phyloP scores from a whole-genome alignment of 30 jellyfish, hydroid and myxozoan genomes.

The Cassiopea andromeda region DNA sequence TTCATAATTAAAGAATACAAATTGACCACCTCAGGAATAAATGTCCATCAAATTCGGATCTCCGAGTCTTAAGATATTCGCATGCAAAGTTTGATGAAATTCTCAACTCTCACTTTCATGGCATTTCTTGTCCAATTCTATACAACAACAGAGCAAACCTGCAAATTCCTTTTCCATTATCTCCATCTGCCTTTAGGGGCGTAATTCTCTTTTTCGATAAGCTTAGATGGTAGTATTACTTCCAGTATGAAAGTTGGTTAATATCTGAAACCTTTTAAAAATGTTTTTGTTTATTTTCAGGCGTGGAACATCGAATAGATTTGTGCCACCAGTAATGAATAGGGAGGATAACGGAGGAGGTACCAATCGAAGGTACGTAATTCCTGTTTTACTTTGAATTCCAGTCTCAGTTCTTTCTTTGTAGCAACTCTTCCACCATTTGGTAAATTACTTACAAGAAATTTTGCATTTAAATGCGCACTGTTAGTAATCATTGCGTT shows the following conservation, averaged over 20 bases:
- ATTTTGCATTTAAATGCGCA: too few relatives aligned
- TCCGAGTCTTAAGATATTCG: not conserved
- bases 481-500: too few relatives aligned
- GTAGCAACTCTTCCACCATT: too few relatives aligned
- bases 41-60: not conserved
- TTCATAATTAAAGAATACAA: not conserved
- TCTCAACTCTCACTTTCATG: not conserved
- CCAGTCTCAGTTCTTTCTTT: too few relatives aligned
- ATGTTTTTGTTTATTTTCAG: not conserved
- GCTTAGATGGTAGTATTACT: too few relatives aligned
- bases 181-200: not conserved
- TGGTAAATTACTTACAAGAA: too few relatives aligned
- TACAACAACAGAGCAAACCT: not conserved
- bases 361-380: not conserved
- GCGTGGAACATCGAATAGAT: conserved; percentile 9
- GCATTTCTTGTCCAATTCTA: not conserved
- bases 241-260: too few relatives aligned
- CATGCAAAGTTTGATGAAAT: not conserved
- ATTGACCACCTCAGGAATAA: not conserved
- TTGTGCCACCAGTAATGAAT: conserved; percentile 40
- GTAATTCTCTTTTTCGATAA: too few relatives aligned
- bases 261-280: too few relatives aligned
- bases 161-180: not conserved
- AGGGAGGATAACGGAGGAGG: conserved; percentile 1
- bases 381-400: not conserved